These are phyloP conservation scores for Turritopsis dohrnii DNA, from an alignment of 30 jellyfish, hydroid and myxozoan species.

Conservation along the genomic window DNA sequence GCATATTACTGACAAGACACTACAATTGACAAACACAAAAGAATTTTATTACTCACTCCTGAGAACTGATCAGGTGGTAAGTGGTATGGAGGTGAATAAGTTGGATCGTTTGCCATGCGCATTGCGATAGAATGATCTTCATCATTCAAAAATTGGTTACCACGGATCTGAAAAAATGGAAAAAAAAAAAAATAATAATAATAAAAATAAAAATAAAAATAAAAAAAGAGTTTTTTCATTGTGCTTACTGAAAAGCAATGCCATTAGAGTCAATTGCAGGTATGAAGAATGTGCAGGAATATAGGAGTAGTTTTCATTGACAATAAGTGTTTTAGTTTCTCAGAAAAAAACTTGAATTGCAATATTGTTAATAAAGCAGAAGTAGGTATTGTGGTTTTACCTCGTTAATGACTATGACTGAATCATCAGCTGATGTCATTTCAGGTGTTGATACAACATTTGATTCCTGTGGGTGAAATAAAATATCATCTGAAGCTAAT, in stretches of 20 bases:
- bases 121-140: conserved; percentile 28
- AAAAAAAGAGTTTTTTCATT: not conserved
- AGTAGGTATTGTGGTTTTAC: not conserved
- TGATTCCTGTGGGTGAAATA: not conserved
- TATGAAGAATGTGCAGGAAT: too few species aligned
- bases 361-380: not conserved
- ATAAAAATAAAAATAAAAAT: not conserved
- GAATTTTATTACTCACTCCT: not conserved
- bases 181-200: not conserved
- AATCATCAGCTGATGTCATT: conserved; percentile 23
- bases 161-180: not conserved
- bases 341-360: too few species aligned
- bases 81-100: conserved; percentile 25
- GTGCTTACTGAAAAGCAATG: not conserved
- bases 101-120: conserved; percentile 30
- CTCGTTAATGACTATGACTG: conserved; percentile 15
- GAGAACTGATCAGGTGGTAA: not conserved
- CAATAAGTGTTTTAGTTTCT: too few species aligned
- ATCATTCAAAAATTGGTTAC: conserved; percentile 1
- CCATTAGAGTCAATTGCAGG: not conserved
- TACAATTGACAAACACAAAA: not conserved
- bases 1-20: not conserved
- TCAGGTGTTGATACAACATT: conserved; percentile 10
- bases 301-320: too few species aligned
- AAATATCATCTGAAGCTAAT: not conserved